phyloP scores from a whole-genome alignment of 2,888 invertebrate genomes.

The Cheilosia variabilis region DNA sequence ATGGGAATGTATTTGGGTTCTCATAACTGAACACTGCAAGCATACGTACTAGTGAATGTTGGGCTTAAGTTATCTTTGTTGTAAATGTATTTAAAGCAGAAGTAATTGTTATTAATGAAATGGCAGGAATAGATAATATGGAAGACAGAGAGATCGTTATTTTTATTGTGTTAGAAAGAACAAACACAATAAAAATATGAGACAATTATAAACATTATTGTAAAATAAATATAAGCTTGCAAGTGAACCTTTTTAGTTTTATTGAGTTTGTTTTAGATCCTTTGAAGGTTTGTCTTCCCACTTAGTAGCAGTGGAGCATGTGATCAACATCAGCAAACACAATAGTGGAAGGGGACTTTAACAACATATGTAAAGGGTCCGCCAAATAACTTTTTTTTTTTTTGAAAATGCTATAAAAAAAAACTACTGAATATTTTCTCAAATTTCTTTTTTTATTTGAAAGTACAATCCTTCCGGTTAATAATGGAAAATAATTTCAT shows the following conservation, averaged over 20 bases:
- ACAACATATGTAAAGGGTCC: no score
- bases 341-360: no score
- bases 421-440: no score
- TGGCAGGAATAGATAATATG: neutral
- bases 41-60: constrained; percentile 4
- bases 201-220: neutral
- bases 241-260: constrained; percentile 10
- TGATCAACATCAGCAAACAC: no score
- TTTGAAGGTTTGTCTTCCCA: no score
- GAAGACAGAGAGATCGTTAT: constrained; percentile 5
- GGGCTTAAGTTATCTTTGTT: constrained; percentile 8
- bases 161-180: constrained; percentile 11
- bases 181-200: neutral
- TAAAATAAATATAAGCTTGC: constrained; percentile 47
- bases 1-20: neutral
- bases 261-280: neutral
- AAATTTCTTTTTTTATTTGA: no score
- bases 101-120: neutral
- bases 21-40: neutral
- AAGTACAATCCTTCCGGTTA: no score
- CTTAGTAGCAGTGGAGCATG: no score
- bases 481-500: no score
- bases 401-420: no score
- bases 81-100: neutral
- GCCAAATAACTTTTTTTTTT: no score